Evolutionary conservation across 2,797 vertebrate genomes (phyloP), one percentile per base, ranked within the genome.

Genomic region (Falco rusticolus): DNA sequence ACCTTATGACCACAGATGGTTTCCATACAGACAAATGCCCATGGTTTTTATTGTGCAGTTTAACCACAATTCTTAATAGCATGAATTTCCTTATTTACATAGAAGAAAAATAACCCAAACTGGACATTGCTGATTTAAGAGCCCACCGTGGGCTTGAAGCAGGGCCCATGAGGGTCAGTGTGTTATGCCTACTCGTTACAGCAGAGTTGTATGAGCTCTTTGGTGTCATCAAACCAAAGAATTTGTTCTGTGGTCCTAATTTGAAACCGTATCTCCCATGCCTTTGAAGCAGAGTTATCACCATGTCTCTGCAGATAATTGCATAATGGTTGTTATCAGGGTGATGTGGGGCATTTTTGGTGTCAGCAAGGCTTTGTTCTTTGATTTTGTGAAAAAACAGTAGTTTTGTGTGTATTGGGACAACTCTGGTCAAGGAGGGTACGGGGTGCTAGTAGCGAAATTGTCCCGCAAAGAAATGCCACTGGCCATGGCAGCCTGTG

Each of bases 341-440:
- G 31, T 57, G 61, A 16, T 3, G 2, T 19, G 37, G 33, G 51
- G 4, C 0, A 0, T 11, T 48, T 66, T 5, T 34, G 77, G 31
- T 50, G 33, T 22, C 75, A 64, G 29, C 69, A 54, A 53, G 13
- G 63, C 29, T 68, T 72, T 48, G 48, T 33, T 39, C 43, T 64
- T 54, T 43, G 39, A 13, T 29, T 78, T 64, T 13, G 29, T 66
- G 53, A 43, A 29, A 66, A 66, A 61, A 10, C 31, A 24, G 48
- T 10, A 39, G 13, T 1, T 61, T 85, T 75, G 24, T 75, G 16
- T 51, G 1, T 13, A 47, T 25, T 10, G 41, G 43, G 61, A 43
- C 20, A 77, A 13, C 53, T 64, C 57, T 3, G 39, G 48, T 48
- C 45, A 75, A 22, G 33, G 34, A 13, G 19, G 9, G 39, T 48